Base-by-base conservation (phyloP, 2,113 vertebrate species). In the Stegastes partitus region DNA sequence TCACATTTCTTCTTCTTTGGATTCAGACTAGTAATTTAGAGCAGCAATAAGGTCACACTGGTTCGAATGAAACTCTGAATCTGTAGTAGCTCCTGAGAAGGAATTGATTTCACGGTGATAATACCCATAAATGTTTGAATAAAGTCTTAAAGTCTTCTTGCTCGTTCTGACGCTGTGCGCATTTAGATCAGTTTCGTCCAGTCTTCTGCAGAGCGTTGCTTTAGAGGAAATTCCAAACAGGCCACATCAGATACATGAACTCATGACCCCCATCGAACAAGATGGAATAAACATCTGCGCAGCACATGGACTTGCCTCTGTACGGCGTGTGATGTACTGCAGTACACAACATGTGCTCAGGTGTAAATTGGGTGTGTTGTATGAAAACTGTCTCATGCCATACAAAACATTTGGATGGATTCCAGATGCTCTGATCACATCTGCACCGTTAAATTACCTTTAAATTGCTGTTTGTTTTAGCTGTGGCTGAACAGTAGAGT, bases 341-440 rank as follows among this genome's bases (percentile, higher is more conserved):
- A 3, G 18, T 16, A 51, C 4, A 45, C 23, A 23, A 45, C 21
- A 39, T 69, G 44, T 42, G 34, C 58, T 79, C 58, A 68, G 65
- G 2, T 31, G 28, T 16, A 8, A 23, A 31, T 3, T 19, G 47
- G 31, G 31, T 9, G 31, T 34, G 31, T 34, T 34, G 31, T 34
- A 16, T 49, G 7, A n/a, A 5, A 59, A 61, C 21, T 34, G 11
- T 34, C 23, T 61, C 12, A 34, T 21, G 37, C 26, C 21, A 68
- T 21, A n/a, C 14, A 22, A 59, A 54, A 59, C 39, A 34, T 50
- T 44, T 12, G 15, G 12, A 50, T 15, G 44, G 67, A 59, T 39
- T 55, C 54, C 76, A 76, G 55, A 84, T 67, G 47, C 10, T 53
- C 64, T n/a, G 26, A 37, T 58, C 56, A 64, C 56, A 75, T 31